Base-by-base conservation (phyloP, 1,140 invertebrate genomes). In the Cotesia vestalis region DNA sequence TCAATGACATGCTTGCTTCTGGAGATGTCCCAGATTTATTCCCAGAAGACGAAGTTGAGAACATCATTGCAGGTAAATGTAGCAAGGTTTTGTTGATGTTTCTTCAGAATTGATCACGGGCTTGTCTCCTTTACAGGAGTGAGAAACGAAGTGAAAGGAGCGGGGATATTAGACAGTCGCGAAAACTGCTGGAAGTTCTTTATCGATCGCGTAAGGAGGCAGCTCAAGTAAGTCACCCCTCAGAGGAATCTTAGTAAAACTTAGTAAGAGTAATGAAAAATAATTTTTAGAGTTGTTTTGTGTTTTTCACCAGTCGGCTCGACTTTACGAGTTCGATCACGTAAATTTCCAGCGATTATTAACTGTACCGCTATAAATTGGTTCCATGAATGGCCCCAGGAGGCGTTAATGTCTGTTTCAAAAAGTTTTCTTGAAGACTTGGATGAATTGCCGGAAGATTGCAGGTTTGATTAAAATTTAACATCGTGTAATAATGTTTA, bases 111-210 rank as follows among this genome's bases (percentile, higher is more conserved):
- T 64, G 6, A 66, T 6, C 12, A 9, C 53, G 6, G 61, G 51
- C 17, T 27, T 59, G 73, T 72, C 73, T 55, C 35, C 70, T 71
- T 78, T 72, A 27, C 59, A 86, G 85, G 84, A 0, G 84, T 87
- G 2, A 80, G 84, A 0, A 84, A 85, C 72, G 80, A 92, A 88
- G 92, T 93, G 1, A 95, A 95, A 89, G 93, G 93, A 38, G 93
- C 93, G 46, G 94, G 94, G 60, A 85, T 94, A 87, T 81, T 96
- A 67, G 97, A 98, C 84, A 95, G 95, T 0, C 89, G 96, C 78
- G 96, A 99, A 87, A 97, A 96, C 81, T 98, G 96, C 84, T 99
- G 97, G 97, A 96, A 95, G 84, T 98, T 97, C 86, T 99, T 98
- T 84, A 96, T 98, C 77, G 96, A 98, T 82, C 90, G 95, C 81